phyloP scores from a whole-genome alignment of 2,797 vertebrate genomes.

The Podargus strigoides region DNA sequence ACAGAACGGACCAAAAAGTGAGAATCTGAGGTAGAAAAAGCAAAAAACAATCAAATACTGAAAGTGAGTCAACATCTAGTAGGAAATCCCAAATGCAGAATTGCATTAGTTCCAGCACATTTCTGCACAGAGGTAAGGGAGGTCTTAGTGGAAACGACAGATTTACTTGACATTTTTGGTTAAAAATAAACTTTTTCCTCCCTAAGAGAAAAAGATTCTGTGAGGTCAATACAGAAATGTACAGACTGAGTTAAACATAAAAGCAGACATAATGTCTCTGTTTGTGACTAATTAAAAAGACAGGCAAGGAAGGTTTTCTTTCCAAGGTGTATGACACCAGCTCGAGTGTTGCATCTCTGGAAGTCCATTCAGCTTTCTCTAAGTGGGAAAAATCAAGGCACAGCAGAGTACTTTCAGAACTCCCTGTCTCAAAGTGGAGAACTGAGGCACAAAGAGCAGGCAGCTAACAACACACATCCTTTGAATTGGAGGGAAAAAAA shows the following conservation, averaged over 20 bases:
- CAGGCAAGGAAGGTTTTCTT: background rate
- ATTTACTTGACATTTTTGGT: background rate
- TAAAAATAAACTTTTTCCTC: background rate
- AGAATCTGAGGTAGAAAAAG: background rate
- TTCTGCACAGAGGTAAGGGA: background rate
- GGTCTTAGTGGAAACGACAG: background rate
- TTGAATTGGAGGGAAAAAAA: background rate
- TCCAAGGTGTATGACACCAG: background rate
- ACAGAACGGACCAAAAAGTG: background rate
- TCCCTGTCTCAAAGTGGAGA: background rate
- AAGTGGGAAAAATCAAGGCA: background rate
- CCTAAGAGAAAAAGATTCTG: background rate
- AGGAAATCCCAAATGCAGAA: constrained; percentile 5
- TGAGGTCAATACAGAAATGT: background rate
- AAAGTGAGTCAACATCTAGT: background rate
- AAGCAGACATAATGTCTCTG: rapidly evolving
- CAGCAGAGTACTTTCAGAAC: background rate
- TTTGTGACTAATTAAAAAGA: background rate
- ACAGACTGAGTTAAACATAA: background rate
- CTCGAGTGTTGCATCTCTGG: rapidly evolving
- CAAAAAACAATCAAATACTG: background rate
- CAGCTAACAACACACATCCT: background rate
- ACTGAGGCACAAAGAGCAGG: background rate
- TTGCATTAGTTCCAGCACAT: constrained; percentile 8
- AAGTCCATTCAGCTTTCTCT: background rate